Evolutionary conservation across 2,888 invertebrate genomes (phyloP), one percentile per base, ranked within the genome.

Genomic region (Cephus pygmeus): DNA sequence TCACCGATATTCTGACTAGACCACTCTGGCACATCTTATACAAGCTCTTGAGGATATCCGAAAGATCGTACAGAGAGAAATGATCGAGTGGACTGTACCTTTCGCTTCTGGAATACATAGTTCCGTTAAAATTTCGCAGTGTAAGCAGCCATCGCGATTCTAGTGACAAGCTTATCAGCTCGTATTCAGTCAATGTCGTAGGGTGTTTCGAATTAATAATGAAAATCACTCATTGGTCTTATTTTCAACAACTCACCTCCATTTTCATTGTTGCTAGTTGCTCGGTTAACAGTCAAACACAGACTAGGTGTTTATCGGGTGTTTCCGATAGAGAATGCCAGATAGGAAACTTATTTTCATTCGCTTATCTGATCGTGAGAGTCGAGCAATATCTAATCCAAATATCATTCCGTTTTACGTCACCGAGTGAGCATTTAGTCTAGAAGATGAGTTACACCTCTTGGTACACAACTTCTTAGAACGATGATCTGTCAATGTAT

Each of bases 211-310:
- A 33, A 71, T 23, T 56, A 56, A 56, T 56, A 56, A 23, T 56
- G 56, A 56, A 56, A 56, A 56, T 23, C 56, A 56, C 56, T 56
- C 56, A 56, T 56, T 15, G 23, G 23, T 56, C 56, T 56, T 56
- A 56, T 4, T 23, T n/a, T 73, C 73, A 36, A 80, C 88, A 36
- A 80, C 88, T 85, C 79, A 88, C 88, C 88, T 88, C 88, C 88
- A 88, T 88, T 83, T 87, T 88, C 87, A 87, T 86, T 79, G 85
- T 86, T 84, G 83, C 80, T 78, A 75, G 78, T 79, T 75, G 76
- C 79, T 77, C 74, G 71, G 33, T 31, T 75, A 78, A 78, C 75
- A 40, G 76, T 69, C 73, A 73, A 69, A 78, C 73, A 68, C 76
- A 69, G 56, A 76, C 78, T 78, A 78, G 75, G 73, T 68, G 75